phyloP scores from a whole-genome alignment of 1,140 invertebrate genomes.

The Listronotus bonariensis region DNA sequence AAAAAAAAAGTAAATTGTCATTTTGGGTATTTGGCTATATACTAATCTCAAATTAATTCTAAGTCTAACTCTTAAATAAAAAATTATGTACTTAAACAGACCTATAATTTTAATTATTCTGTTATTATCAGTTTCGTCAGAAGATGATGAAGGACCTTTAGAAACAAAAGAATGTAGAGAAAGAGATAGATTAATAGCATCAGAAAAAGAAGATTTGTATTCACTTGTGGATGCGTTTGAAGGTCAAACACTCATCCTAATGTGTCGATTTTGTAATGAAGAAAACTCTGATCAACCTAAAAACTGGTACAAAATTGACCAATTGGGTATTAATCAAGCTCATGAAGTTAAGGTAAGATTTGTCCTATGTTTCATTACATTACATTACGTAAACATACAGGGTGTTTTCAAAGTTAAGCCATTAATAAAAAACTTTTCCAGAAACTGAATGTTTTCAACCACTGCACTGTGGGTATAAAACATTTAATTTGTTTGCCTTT shows the following conservation, averaged over 20 bases:
- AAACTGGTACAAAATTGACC: conserved; percentile 60
- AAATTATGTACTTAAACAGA: no score
- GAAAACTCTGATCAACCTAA: conserved; percentile 53
- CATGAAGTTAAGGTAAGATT: conserved; percentile 50
- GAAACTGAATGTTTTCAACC: no score
- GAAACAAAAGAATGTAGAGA: conserved; percentile 55
- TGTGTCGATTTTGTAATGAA: conserved; percentile 59
- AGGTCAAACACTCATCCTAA: conserved; percentile 54
- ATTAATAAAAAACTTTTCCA: no score
- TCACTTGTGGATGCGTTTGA: conserved; percentile 56
- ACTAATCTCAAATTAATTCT: no score
- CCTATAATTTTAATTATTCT: no score
- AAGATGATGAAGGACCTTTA: conserved; percentile 12
- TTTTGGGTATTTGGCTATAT: no score
- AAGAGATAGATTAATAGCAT: conserved; percentile 54
- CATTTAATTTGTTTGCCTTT: no score
- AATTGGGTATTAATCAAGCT: conserved; percentile 43
- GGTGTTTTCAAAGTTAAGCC: no score
- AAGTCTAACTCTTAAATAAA: no score
- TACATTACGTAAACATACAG: not conserved
- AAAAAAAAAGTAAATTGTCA: no score
- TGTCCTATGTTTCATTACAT: no score
- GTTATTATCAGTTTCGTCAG: not conserved
- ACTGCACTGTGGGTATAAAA: no score
- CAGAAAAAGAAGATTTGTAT: conserved; percentile 57